These are phyloP conservation scores for Callospermophilus lateralis DNA, from an alignment of 2,113 vertebrate species.

Conservation along the genomic window DNA sequence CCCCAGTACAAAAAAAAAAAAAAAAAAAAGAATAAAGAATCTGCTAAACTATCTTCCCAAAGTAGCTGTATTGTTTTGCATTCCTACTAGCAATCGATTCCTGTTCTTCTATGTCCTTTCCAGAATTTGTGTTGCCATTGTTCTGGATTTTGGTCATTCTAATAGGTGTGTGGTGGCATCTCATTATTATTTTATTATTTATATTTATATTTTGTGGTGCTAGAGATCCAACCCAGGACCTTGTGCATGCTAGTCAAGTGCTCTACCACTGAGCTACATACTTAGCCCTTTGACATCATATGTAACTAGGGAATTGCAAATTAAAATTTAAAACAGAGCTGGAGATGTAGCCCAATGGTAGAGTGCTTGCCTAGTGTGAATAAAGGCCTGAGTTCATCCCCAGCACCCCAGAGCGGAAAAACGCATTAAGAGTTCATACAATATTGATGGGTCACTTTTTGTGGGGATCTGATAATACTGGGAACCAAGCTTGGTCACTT, in stretches of 20 bases:
- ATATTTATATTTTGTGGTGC: not conserved
- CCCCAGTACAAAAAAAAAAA: not conserved
- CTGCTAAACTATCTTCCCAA: not conserved
- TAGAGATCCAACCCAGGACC: not conserved
- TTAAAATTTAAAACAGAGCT: no score
- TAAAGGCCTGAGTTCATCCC: no score
- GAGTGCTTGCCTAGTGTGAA: no score
- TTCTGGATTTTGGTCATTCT: slow-evolving; percentile 5
- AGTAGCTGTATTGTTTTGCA: not conserved
- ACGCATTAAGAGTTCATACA: no score
- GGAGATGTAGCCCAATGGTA: no score
- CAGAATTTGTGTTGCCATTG: not conserved
- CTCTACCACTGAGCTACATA: not conserved
- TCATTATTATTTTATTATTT: not conserved
- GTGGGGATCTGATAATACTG: no score
- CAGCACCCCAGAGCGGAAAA: no score
- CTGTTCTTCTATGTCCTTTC: not conserved
- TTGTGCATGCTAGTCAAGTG: not conserved
- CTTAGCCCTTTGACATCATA: not conserved
- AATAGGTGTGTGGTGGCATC: not conserved
- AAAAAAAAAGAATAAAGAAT: not conserved
- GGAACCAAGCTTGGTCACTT: not conserved
- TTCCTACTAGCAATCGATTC: not conserved
- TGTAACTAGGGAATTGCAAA: no score
- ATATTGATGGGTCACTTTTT: no score